These are phyloP conservation scores for Hyposmocoma kahamanoa DNA, from an alignment of 1,140 invertebrate genomes.

Conservation along the genomic window DNA sequence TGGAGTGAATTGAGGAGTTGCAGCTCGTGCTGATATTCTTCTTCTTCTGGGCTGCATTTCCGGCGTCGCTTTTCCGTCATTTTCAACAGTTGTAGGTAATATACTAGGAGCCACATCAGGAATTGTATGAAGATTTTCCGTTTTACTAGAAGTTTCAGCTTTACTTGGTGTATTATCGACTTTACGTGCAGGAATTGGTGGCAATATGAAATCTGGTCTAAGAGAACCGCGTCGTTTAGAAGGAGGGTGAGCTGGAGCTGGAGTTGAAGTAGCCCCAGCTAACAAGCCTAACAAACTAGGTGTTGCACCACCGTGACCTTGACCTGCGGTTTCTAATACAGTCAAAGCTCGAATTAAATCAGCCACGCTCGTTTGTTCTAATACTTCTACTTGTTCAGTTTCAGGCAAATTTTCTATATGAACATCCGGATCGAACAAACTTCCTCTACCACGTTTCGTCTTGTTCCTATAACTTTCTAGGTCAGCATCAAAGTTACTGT, in stretches of 20 bases:
- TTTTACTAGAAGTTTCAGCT: not conserved
- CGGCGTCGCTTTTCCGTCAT: slow-evolving; percentile 37
- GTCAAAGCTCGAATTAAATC: slow-evolving; percentile 83
- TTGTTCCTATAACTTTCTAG: slow-evolving; percentile 61
- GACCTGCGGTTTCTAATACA: slow-evolving; percentile 65
- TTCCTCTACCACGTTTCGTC: slow-evolving; percentile 53
- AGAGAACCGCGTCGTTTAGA: slow-evolving; percentile 44
- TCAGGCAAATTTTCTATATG: slow-evolving; percentile 56
- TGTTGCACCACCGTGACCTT: slow-evolving; percentile 8
- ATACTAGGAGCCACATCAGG: slow-evolving; percentile 8
- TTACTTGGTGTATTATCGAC: slow-evolving; percentile 7
- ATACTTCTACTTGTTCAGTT: slow-evolving; percentile 75
- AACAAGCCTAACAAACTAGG: slow-evolving; percentile 27
- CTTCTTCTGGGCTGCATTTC: slow-evolving; percentile 46
- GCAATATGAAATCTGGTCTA: slow-evolving; percentile 27
- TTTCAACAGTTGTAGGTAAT: too few relatives aligned
- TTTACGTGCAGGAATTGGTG: slow-evolving; percentile 16
- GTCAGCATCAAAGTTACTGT: slow-evolving; percentile 34
- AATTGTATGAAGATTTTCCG: not conserved
- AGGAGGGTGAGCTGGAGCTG: slow-evolving; percentile 4
- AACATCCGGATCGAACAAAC: slow-evolving; percentile 71
- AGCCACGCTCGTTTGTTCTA: slow-evolving; percentile 85
- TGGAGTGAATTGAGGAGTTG: slow-evolving; percentile 62
- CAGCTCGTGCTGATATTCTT: slow-evolving; percentile 46
- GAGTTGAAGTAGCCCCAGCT: slow-evolving; percentile 11